Base-by-base conservation (phyloP, 2,797 vertebrate species). In the Tragopan temminckii region DNA sequence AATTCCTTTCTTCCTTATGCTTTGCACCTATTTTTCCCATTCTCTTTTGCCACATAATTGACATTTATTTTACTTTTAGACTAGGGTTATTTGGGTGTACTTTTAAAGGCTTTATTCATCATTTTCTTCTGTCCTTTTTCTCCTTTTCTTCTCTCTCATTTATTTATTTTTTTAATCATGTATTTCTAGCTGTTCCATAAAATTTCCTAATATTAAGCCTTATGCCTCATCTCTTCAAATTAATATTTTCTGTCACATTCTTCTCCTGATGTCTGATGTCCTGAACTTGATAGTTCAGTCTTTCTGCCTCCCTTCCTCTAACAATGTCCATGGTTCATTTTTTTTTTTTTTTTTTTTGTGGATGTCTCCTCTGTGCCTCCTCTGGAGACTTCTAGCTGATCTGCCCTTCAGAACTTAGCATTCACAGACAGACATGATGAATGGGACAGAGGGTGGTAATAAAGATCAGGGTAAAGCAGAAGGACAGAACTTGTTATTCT, bases 261-360 rank as follows among this genome's bases (percentile, higher is more conserved):
- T 70, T 82, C 33, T 89, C 33, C 42, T 69, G 53, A 66, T 90
- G 29, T 88, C 15, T 75, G 42, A 43, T 43, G 42, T 9, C 42
- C 42, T 43, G 17, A 43, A 36, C 18, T 85, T 83, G 24, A 75
- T 94, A 85, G 13, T 23, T 70, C 46, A 43, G n/a, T 43, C 59
- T 85, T 80, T 88, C 72, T 66, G 31, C 84, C 45, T 69, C 13
- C n/a, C 81, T 95, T 90, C 13, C 24, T 78, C 70, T 61, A 57
- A 23, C 16, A 57, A 11, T 76, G 29, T 89, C 20, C 17, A n/a
- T 71, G 31, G 5, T 58, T 55, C 6, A 40, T 43, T 66, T 58
- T 85, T 48, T 45, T 21, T 45, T 45, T 21, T 21, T 46, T 48
- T 46, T 48, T 48, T 7, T 48, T 24, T 18, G 5, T 33, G 31